Evolutionary conservation across 2,888 invertebrate species (phyloP).

Genomic region (Plagiodera versicolora): DNA sequence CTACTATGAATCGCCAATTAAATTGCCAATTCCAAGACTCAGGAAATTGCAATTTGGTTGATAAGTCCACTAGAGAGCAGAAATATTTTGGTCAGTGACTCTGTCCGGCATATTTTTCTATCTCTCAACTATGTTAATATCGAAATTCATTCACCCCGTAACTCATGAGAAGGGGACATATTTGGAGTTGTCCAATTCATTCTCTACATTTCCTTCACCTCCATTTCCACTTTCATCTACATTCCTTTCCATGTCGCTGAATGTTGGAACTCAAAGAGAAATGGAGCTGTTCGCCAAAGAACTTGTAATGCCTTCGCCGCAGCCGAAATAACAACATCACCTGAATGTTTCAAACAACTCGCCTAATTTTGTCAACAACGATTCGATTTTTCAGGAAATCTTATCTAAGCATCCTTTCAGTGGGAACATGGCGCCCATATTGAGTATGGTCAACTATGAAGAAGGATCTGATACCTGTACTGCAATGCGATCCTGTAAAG

Average conservation of each 20-base stretch:
- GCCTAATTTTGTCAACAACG: slow-evolving; percentile 10
- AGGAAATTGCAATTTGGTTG: no score
- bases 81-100: no score
- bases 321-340: background rate
- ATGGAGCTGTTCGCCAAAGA: background rate
- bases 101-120: no score
- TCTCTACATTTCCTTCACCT: background rate
- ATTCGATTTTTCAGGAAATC: slow-evolving; percentile 15
- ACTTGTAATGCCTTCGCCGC: background rate
- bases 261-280: background rate
- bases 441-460: no score
- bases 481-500: no score
- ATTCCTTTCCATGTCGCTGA: background rate
- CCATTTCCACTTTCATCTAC: background rate
- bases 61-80: no score
- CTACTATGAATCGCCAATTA: no score
- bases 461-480: no score
- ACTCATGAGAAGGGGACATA: background rate
- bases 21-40: no score
- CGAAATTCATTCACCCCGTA: no score
- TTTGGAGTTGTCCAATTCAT: background rate
- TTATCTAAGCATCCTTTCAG: slow-evolving; percentile 20
- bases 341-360: slow-evolving; percentile 12
- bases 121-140: no score
- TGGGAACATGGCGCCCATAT: slow-evolving; percentile 21